These are phyloP conservation scores for Pseudopipra pipra DNA, from an alignment of 2,113 vertebrate species.

Conservation along the genomic window DNA sequence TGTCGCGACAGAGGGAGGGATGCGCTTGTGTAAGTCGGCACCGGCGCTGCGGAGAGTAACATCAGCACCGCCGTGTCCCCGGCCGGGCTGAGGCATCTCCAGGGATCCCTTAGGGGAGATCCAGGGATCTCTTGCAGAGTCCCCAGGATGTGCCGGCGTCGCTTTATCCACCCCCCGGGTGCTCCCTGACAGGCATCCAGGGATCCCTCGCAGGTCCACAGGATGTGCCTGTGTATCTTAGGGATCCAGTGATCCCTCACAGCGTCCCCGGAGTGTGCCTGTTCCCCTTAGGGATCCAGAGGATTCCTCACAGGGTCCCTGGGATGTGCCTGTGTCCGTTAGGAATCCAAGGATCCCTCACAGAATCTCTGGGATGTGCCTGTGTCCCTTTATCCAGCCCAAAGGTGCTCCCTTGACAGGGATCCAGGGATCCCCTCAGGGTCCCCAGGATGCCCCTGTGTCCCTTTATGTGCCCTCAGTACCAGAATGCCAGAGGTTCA, in stretches of 20 bases:
- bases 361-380: too few relatives aligned
- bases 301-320: background rate
- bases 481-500: fast-evolving
- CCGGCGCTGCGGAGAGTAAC: background rate
- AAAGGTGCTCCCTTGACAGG: too few relatives aligned
- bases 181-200: background rate
- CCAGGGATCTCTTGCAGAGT: background rate
- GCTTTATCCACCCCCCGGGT: background rate
- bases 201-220: background rate
- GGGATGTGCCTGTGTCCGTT: background rate
- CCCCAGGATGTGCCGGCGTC: background rate
- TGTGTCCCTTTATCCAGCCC: background rate
- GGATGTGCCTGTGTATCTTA: background rate
- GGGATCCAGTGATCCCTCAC: background rate
- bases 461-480: background rate
- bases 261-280: background rate
- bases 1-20: background rate
- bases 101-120: background rate
- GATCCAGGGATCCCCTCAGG: background rate
- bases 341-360: background rate
- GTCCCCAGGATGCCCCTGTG: too few relatives aligned
- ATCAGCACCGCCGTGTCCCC: too few relatives aligned
- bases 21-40: background rate
- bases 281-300: background rate
- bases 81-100: background rate